phyloP scores from a whole-genome alignment of 2,888 invertebrate genomes.

The Vesta saturnalis region DNA sequence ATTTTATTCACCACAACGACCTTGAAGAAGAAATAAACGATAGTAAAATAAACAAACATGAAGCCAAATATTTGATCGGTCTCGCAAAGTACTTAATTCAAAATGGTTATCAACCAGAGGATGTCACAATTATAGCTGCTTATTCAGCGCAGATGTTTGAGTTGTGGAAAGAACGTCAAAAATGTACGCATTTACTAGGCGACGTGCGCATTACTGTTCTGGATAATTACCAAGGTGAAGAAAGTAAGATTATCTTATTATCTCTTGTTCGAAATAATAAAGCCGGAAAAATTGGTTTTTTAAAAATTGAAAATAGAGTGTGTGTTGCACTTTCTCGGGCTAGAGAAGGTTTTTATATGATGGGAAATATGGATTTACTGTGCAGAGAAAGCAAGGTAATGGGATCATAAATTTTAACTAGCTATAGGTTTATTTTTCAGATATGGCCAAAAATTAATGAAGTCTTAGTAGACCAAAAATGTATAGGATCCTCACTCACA shows the following conservation, averaged over 20 bases:
- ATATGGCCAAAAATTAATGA: slow-evolving; percentile 69
- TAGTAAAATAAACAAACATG: slow-evolving; percentile 71
- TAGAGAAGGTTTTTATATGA: slow-evolving; percentile 74
- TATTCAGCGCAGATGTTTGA: slow-evolving; percentile 76
- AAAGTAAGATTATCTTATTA: slow-evolving; percentile 80
- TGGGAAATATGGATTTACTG: slow-evolving; percentile 75
- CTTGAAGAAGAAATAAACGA: slow-evolving; percentile 69
- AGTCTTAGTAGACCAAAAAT: slow-evolving; percentile 63
- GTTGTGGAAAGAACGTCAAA: slow-evolving; percentile 63
- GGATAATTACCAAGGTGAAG: slow-evolving; percentile 86
- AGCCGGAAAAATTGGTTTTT: slow-evolving; percentile 75
- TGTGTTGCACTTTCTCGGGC: slow-evolving; percentile 84
- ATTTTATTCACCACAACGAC: slow-evolving; percentile 72
- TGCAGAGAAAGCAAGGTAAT: slow-evolving; percentile 60
- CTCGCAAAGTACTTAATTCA: not conserved
- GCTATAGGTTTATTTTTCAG: slow-evolving; percentile 16
- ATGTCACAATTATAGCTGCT: slow-evolving; percentile 79
- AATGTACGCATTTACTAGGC: slow-evolving; percentile 52
- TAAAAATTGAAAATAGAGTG: slow-evolving; percentile 74
- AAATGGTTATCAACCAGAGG: slow-evolving; percentile 53
- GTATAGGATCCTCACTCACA: slow-evolving; percentile 65
- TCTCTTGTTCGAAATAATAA: slow-evolving; percentile 82
- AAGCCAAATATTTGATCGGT: slow-evolving; percentile 62
- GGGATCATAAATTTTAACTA: not conserved
- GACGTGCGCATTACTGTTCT: slow-evolving; percentile 73